These are phyloP conservation scores for Psammodynastes pulverulentus DNA, from an alignment of 2,113 vertebrate species.

Conservation along the genomic window DNA sequence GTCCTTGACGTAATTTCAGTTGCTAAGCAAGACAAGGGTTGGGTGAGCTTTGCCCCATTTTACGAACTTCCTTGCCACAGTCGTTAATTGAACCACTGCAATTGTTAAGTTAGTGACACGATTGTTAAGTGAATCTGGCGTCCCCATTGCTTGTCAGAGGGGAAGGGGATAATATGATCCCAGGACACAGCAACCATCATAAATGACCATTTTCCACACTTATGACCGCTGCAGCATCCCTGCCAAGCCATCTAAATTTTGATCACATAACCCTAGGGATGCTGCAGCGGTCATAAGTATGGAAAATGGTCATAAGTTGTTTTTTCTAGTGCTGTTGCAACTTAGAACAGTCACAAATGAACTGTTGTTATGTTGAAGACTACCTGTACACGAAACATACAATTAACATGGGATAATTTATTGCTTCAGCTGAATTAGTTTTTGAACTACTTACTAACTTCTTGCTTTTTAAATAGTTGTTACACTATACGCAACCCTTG, in stretches of 20 bases:
- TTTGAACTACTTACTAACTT: not conserved
- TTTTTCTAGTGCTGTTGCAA: not conserved
- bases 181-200: not conserved
- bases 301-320: not conserved
- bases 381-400: not conserved
- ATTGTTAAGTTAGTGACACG: not conserved
- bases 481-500: slow-evolving; percentile 93
- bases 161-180: not conserved
- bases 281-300: not conserved
- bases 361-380: not conserved
- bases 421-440: slow-evolving; percentile 11
- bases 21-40: no score
- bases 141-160: not conserved
- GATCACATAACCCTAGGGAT: not conserved
- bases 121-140: not conserved
- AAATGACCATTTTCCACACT: no score
- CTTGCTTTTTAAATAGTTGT: slow-evolving; percentile 75
- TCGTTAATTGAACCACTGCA: not conserved
- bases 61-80: no score
- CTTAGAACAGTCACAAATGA: not conserved
- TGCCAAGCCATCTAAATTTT: not conserved
- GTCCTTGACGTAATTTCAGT: no score
- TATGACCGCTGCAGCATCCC: no score
- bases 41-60: no score
- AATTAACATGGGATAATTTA: slow-evolving; percentile 3